phyloP scores from a whole-genome alignment of 2,797 vertebrate species.

The Halcyon leucocephala region DNA sequence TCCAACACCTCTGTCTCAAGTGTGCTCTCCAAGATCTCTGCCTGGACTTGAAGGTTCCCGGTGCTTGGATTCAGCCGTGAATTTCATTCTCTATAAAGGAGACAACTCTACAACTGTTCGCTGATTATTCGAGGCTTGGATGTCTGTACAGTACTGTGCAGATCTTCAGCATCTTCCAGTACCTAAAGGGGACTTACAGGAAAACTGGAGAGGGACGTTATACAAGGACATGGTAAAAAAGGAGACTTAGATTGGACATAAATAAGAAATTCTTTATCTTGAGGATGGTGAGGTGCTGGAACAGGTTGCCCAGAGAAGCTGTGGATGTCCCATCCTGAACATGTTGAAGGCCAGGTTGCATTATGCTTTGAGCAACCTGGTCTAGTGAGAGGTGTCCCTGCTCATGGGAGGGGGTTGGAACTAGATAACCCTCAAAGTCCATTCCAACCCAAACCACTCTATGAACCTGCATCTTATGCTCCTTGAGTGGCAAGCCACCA shows the following conservation, averaged over 20 bases:
- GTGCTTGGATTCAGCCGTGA: background rate
- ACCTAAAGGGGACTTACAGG: background rate
- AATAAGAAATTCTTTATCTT: too few relatives aligned
- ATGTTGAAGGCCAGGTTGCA: background rate
- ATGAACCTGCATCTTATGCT: background rate
- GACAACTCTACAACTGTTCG: background rate
- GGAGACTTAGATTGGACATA: too few relatives aligned
- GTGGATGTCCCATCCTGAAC: background rate
- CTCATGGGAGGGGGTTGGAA: too few relatives aligned
- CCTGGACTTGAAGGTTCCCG: background rate
- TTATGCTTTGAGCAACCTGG: background rate
- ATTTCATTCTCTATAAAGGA: background rate
- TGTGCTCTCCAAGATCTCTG: accelerated
- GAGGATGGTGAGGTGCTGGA: background rate
- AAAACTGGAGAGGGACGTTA: background rate
- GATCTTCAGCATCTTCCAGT: background rate
- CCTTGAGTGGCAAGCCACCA: background rate
- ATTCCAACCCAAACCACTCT: too few relatives aligned
- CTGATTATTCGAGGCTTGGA: background rate
- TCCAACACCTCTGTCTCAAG: accelerated
- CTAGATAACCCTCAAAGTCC: too few relatives aligned
- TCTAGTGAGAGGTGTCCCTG: too few relatives aligned
- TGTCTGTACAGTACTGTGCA: background rate
- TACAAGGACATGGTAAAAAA: too few relatives aligned
- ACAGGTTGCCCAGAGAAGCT: background rate